A percentile compares a stretch with the other conserved stretches of the same genome.
Evolutionary conservation across 2,888 invertebrate species (phyloP).

Genomic region (Hyles lineata): DNA sequence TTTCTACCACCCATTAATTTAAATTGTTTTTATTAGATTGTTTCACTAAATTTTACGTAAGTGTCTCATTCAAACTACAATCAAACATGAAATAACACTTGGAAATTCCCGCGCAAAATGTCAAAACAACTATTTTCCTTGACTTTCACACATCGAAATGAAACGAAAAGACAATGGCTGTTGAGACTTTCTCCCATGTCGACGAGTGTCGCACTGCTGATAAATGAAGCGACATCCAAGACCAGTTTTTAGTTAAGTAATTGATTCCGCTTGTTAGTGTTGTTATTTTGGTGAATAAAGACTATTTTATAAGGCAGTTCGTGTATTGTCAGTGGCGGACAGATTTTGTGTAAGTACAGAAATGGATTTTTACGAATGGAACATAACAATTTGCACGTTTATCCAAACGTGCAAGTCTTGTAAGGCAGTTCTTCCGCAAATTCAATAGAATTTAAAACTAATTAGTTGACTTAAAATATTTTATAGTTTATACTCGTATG

Average conservation of each 20-base stretch:
- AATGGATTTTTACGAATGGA: neutral
- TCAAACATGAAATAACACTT: neutral
- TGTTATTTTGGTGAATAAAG: neutral
- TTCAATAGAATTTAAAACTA: too few species aligned
- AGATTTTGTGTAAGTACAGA: neutral
- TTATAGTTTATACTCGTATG: too few species aligned
- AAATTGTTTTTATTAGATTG: too few species aligned
- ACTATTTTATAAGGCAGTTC: neutral
- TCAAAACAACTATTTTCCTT: slow-evolving; percentile 1
- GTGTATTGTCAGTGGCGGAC: slow-evolving; percentile 3
- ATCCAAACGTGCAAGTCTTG: too few species aligned
- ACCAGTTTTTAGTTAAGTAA: slow-evolving; percentile 12
- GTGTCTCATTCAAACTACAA: too few species aligned
- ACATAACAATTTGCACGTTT: too few species aligned
- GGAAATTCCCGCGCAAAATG: slow-evolving; percentile 5
- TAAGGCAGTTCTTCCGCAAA: too few species aligned
- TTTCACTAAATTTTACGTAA: too few species aligned
- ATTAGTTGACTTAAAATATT: too few species aligned
- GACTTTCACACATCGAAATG: neutral
- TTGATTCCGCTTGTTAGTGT: slow-evolving; percentile 11
- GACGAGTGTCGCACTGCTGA: neutral
- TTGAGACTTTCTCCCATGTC: slow-evolving; percentile 21
- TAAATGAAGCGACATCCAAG: slow-evolving; percentile 4
- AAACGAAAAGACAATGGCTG: neutral
- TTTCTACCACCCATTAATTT: too few species aligned